Evolutionary conservation across 1,140 invertebrate genomes (phyloP).

Genomic region (Cecropterus lyciades): DNA sequence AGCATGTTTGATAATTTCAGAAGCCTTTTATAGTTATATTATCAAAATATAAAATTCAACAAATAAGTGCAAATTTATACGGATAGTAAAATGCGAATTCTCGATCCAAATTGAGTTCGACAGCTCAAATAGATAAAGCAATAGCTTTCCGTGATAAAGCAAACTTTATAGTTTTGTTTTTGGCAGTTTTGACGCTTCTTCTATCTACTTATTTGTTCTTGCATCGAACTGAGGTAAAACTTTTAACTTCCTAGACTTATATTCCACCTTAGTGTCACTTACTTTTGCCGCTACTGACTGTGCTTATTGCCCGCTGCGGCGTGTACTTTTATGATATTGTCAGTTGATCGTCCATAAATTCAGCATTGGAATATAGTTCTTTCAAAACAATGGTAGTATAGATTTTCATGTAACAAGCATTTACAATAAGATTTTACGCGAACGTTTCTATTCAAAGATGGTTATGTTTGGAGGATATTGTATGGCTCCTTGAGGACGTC

Average conservation of each 20-base stretch:
- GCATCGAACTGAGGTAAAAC: slow-evolving; percentile 73
- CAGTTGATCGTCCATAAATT: slow-evolving; percentile 10
- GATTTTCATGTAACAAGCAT: slow-evolving; percentile 36
- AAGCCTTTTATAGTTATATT: no score
- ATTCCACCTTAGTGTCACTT: slow-evolving; percentile 70
- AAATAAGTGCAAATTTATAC: not conserved
- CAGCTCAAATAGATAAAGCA: slow-evolving; percentile 80
- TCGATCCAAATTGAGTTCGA: slow-evolving; percentile 74
- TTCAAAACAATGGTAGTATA: slow-evolving; percentile 31
- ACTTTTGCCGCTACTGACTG: slow-evolving; percentile 51
- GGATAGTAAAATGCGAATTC: slow-evolving; percentile 53
- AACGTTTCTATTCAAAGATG: slow-evolving; percentile 51
- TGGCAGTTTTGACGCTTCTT: slow-evolving; percentile 82
- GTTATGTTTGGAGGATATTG: slow-evolving; percentile 47
- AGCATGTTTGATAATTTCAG: no score
- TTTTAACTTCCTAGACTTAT: slow-evolving; percentile 74
- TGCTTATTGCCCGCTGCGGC: slow-evolving; percentile 55
- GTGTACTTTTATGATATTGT: slow-evolving; percentile 44
- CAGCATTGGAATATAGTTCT: slow-evolving; percentile 5
- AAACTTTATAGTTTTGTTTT: slow-evolving; percentile 85
- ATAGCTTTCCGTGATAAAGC: slow-evolving; percentile 77
- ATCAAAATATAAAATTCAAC: no score
- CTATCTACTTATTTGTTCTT: slow-evolving; percentile 82
- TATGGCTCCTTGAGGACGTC: slow-evolving; percentile 59
- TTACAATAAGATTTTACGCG: slow-evolving; percentile 55